Evolutionary conservation across 2,888 invertebrate genomes (phyloP), one percentile per base, ranked within the genome.

Genomic region (Antheraea assamensis): DNA sequence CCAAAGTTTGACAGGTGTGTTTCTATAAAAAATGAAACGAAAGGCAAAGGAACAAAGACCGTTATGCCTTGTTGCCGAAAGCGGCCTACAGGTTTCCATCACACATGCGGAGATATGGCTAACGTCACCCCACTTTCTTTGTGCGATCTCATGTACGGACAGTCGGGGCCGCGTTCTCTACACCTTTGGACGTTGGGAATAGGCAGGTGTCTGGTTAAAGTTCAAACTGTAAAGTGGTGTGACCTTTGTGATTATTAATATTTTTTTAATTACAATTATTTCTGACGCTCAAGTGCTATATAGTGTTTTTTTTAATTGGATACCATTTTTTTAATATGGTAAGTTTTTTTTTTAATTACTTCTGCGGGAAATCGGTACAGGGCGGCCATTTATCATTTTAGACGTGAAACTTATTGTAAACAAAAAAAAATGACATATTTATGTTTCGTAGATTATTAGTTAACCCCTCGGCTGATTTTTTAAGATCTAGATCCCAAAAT

Each of bases 271-370:
- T 64, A 17, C 27, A 64, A 64, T 30, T 64, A 64, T 30, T 4
- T 64, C 30, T 64, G 61, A 64, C 61, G 1, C 30, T 64, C 61
- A 7, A 64, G 61, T 64, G 61, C 17, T 3, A 27, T 19, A 30
- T 64, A 30, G 61, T 64, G 61, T 30, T 21, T 64, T 64, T 61
- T 30, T 64, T 30, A 64, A 27, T 27, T 64, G 61, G 61, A 64
- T 64, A 30, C 30, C 17, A 17, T 17, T 64, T 30, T 61, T 64
- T 64, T 64, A 64, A 64, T 64, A 64, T 64, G 61, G 61, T 64
- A 30, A 30, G 61, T 30, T 27, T 64, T 30, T 27, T 47, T n/a
- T 52, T 52, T 52, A 5, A 21, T 52, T 61, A 61, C 27, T 27
- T 19, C 13, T 4, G 27, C 61, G 24, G 27, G 13, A 27, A 24